Percentiles rank a stretch among this genome's conserved stretches.
phyloP scores from a whole-genome alignment of 2,888 invertebrate genomes.

The Hypsopygia costalis region DNA sequence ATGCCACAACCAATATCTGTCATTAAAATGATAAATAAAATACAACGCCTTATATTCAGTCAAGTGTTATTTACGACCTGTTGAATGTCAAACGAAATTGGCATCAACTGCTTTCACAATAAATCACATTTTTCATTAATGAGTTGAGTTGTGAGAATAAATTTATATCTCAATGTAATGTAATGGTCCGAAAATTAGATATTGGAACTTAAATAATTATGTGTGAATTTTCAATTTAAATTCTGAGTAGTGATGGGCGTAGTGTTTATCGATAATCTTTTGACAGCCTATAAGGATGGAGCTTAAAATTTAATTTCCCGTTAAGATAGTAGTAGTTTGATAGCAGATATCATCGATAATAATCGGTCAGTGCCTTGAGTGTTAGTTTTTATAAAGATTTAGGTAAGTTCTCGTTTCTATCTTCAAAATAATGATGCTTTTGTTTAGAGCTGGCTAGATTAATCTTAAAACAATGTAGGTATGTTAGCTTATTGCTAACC shows the following conservation, averaged over 20 bases:
- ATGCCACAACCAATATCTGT: constrained; percentile 22
- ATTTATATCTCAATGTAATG: constrained; percentile 15
- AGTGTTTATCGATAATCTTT: too few relatives aligned
- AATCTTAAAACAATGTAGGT: too few relatives aligned
- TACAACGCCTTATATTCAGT: constrained; percentile 12
- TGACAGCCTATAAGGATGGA: too few relatives aligned
- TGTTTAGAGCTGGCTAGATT: too few relatives aligned
- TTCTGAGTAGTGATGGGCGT: constrained; percentile 7
- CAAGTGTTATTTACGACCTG: constrained; percentile 21
- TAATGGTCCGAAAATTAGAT: constrained; percentile 11
- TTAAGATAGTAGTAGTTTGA: too few relatives aligned
- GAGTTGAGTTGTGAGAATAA: not conserved
- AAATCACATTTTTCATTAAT: not conserved
- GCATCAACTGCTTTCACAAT: not conserved
- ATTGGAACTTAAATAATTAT: constrained; percentile 11
- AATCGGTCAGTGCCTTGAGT: too few relatives aligned
- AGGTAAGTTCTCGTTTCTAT: too few relatives aligned
- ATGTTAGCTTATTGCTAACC: too few relatives aligned
- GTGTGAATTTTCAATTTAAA: constrained; percentile 15
- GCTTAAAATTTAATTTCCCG: too few relatives aligned
- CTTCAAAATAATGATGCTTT: too few relatives aligned
- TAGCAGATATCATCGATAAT: too few relatives aligned
- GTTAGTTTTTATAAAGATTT: too few relatives aligned
- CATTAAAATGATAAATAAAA: constrained; percentile 34
- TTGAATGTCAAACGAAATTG: constrained; percentile 4